phyloP scores from a whole-genome alignment of 2,797 vertebrate genomes.

The Carcharodon carcharias region DNA sequence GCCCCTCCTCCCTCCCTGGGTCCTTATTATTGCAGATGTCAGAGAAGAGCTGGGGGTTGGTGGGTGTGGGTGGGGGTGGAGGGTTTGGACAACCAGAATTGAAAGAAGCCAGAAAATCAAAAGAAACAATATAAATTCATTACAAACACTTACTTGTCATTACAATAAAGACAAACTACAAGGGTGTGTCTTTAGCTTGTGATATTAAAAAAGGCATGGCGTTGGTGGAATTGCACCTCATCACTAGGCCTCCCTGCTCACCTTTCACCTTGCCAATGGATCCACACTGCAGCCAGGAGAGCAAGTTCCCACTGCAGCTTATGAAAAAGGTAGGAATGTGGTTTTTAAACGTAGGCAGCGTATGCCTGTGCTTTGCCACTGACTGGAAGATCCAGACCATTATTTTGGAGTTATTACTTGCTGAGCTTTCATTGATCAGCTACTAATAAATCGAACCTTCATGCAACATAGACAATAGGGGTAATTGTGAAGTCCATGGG shows the following conservation, averaged over 20 bases:
- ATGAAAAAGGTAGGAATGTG: neutral
- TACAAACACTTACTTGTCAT: too few species aligned
- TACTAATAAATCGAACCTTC: neutral
- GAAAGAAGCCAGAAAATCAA: too few species aligned
- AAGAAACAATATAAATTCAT: too few species aligned
- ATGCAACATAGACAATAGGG: neutral
- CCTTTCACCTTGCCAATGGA: neutral
- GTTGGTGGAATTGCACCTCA: neutral
- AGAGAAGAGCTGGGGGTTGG: too few species aligned
- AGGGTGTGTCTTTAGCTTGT: neutral
- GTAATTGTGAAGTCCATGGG: neutral
- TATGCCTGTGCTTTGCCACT: neutral
- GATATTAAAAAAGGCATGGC: neutral
- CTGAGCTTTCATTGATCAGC: neutral
- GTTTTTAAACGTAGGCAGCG: neutral
- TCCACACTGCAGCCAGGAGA: neutral
- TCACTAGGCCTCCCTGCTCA: neutral
- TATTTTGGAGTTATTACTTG: neutral
- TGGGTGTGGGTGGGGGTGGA: too few species aligned
- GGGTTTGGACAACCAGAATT: too few species aligned
- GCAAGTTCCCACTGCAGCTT: neutral
- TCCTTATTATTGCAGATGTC: too few species aligned
- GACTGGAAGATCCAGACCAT: neutral
- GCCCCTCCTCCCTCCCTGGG: too few species aligned
- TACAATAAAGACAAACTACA: neutral